These are phyloP conservation scores for Drosophila orena DNA, from an alignment of 1,140 invertebrate genomes.

Conservation along the genomic window DNA sequence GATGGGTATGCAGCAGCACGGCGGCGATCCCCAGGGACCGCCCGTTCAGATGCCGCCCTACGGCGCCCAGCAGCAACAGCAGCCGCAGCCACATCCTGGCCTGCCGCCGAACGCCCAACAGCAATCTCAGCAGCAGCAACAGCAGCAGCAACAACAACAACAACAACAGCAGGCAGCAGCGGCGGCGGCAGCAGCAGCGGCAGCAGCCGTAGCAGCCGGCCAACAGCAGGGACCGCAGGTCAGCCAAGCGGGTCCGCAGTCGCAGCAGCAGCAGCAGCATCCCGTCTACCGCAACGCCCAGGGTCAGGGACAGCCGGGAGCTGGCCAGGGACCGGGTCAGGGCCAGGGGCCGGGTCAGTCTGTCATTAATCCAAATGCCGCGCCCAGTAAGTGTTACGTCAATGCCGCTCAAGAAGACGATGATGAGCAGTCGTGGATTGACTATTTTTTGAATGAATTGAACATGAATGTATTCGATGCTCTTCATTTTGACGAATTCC, in stretches of 20 bases:
- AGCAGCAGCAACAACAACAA: conserved; percentile 76
- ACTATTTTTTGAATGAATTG: neutral
- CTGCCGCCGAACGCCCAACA: conserved; percentile 78
- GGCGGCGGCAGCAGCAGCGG: conserved; percentile 44
- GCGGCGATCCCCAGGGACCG: conserved; percentile 37
- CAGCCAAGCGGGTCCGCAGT: conserved; percentile 56
- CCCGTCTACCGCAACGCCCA: conserved; percentile 62
- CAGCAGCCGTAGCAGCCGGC: conserved; percentile 83
- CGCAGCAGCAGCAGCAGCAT: conserved; percentile 59
- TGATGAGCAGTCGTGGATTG: neutral
- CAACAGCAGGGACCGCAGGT: conserved; percentile 50
- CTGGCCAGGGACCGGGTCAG: conserved; percentile 55
- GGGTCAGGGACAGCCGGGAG: conserved; percentile 39
- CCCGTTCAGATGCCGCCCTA: conserved; percentile 80
- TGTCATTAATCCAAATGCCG: conserved; percentile 54
- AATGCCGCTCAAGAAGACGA: neutral
- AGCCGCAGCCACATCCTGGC: conserved; percentile 73
- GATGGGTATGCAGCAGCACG: conserved; percentile 43
- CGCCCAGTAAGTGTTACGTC: conserved; percentile 76
- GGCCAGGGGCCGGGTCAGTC: conserved; percentile 52
- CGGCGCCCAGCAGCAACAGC: conserved; percentile 62
- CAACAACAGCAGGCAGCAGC: conserved; percentile 63
- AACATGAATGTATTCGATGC: too few relatives aligned
- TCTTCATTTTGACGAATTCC: too few relatives aligned
- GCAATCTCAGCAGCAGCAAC: conserved; percentile 85